A percentile compares a stretch with the other conserved stretches of the same genome.
phyloP scores from a whole-genome alignment of 2,113 vertebrate species.

The Coracopsis vasa region DNA sequence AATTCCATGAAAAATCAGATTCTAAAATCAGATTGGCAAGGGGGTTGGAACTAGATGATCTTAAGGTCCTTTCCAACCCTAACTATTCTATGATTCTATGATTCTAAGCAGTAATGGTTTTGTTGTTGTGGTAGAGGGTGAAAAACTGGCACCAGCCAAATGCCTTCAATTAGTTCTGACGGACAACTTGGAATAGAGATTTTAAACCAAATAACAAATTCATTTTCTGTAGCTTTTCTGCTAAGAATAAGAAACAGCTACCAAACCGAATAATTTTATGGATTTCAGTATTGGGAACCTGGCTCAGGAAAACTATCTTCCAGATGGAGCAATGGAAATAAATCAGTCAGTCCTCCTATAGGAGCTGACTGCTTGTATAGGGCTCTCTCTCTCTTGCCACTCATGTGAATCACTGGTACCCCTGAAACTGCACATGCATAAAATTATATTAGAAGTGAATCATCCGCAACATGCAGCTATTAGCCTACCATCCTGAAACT shows the following conservation, averaged over 20 bases:
- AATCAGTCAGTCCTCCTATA: background rate
- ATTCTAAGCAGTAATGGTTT: background rate
- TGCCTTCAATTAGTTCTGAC: slow-evolving; percentile 23
- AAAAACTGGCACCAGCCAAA: background rate
- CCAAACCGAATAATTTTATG: background rate
- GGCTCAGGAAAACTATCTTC: background rate
- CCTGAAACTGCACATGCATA: background rate
- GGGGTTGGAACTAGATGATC: too few species aligned
- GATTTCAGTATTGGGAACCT: background rate
- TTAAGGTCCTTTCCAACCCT: too few species aligned
- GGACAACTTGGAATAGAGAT: background rate
- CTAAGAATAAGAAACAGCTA: background rate
- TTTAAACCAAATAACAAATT: background rate
- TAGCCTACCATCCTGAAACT: background rate
- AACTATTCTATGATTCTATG: too few species aligned
- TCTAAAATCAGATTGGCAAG: background rate
- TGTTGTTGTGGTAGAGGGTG: background rate
- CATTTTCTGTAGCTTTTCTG: background rate
- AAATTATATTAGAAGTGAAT: background rate
- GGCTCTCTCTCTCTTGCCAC: background rate
- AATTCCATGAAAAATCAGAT: background rate
- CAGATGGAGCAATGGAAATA: background rate
- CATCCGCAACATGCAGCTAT: background rate
- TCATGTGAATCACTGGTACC: background rate
- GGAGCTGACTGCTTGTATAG: background rate